Base-by-base conservation (phyloP, 1,140 invertebrate species). In the Drosophila leontia region DNA sequence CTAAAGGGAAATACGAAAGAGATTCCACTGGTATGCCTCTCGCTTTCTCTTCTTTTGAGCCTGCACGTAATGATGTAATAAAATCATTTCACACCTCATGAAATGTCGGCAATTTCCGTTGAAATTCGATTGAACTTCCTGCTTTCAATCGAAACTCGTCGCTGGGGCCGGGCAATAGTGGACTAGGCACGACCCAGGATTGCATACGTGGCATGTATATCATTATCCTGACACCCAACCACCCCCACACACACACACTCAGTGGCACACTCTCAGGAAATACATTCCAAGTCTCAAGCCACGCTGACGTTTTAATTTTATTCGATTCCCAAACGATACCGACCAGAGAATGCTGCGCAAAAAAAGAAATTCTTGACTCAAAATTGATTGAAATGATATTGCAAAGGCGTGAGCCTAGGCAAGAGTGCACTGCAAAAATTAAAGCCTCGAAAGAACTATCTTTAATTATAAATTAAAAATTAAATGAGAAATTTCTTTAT, bases 11-110 rank as follows among this genome's bases (percentile, higher is more conserved):
- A 45, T 23, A 17, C 32, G 37, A n/a, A 23, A 34, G 37, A 69
- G 67, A 67, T 62, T 68, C 48, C 35, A 19, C 29, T 35, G 37
- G 47, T 11, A 37, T 68, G 57, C 53, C 81, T 50, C 75, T 59
- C 70, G 32, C 51, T 55, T 35, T 55, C 35, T 26, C 17, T 15
- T 35, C 3, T 6, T 19, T 12, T 17, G 5, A 51, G 76, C 64
- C 80, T 87, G 88, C 82, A 88, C 81, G 84, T 91, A 91, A 91
- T 91, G 88, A 91, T 91, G 88, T 91, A 91, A 91, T 91, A 91
- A 91, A 91, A 91, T 91, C 88, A 91, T 91, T 91, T 91, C 88
- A 91, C 88, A 91, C 88, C 88, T 91, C 88, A 91, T 91, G 88
- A 91, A 91, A 91, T 91, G 88, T 82, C 82, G 88, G 90, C 84